phyloP scores from a whole-genome alignment of 2,113 vertebrate species.

The Vicugna pacos region DNA sequence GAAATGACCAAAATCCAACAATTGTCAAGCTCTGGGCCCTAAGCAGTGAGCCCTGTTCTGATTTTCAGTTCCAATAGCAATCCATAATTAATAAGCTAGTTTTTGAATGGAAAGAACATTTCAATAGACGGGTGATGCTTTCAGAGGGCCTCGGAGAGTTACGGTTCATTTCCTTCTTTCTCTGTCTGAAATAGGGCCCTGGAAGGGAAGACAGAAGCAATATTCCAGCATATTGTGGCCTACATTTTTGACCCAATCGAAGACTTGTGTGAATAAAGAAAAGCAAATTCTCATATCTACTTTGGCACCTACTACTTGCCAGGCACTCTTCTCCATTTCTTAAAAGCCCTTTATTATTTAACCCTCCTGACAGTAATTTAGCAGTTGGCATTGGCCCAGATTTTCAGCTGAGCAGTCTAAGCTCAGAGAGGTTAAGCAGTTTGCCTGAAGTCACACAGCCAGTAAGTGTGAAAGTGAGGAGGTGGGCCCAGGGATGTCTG shows the following conservation, averaged over 20 bases:
- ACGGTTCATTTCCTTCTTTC: conserved; percentile 31
- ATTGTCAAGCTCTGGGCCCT: neutral
- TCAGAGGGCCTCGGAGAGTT: neutral
- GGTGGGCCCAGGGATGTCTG: neutral
- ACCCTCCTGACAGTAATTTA: neutral
- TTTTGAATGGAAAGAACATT: conserved; percentile 63
- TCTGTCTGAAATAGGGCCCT: neutral
- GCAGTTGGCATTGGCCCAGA: neutral
- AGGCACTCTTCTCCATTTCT: neutral
- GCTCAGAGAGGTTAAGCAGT: neutral
- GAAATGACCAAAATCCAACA: neutral
- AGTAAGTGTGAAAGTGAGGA: neutral
- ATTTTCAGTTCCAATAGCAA: conserved; percentile 39
- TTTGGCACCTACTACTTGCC: neutral
- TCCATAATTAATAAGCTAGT: conserved; percentile 68
- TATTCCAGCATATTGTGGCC: neutral
- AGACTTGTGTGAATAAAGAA: neutral
- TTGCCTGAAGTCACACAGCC: neutral
- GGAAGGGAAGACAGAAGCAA: neutral
- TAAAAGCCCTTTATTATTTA: neutral
- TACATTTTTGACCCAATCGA: neutral
- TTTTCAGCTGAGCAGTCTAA: neutral
- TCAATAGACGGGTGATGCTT: conserved; percentile 27
- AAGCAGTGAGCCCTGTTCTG: conserved; percentile 26
- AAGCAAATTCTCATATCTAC: neutral